Evolutionary conservation across 2,888 invertebrate species (phyloP), one percentile per base, ranked within the genome.

Genomic region (Microplitis manilae): DNA sequence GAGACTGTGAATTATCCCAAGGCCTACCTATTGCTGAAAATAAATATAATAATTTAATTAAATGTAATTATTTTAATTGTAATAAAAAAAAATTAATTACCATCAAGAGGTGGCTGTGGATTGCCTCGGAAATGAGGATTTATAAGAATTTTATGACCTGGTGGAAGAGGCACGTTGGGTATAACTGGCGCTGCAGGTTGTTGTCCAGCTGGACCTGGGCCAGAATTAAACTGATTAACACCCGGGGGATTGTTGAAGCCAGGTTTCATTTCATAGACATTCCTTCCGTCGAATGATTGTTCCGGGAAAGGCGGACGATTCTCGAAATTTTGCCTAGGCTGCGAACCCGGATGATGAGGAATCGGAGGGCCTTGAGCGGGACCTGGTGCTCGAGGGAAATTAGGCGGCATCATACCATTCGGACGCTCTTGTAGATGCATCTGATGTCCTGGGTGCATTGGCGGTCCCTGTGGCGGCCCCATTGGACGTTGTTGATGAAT

Each of bases 61-160:
- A 7, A 64, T 71, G 40, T 20, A 65, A 77, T 62, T 17, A 67
- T 41, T 30, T 38, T 30, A 4, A 30, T 30, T 30, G 30, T 30
- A 39, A 40, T 15, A 72, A 8, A 30, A 13, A 17, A 17, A 73
- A 50, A 64, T 73, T 72, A 84, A 86, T 90, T 87, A 93, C 91
- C 92, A 84, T 92, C 92, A 80, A 90, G 91, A 0, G 88, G 86
- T 9, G 92, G 91, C 81, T 92, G 92, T 79, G 93, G 92, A 70
- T 90, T 92, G 15, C 92, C 94, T 87, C 93, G 92, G 84, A 93
- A 94, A 86, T 93, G 93, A 6, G 93, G 95, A 90, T 93, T 94
- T 85, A 93, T 94, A 84, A 92, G 91, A 87, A 92, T 94, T 87
- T 93, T 94, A 90, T 92, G 93, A 0, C 92, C 92, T 61, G 87